These are phyloP conservation scores for Centrocercus urophasianus DNA, from an alignment of 2,113 vertebrate species.

Conservation along the genomic window DNA sequence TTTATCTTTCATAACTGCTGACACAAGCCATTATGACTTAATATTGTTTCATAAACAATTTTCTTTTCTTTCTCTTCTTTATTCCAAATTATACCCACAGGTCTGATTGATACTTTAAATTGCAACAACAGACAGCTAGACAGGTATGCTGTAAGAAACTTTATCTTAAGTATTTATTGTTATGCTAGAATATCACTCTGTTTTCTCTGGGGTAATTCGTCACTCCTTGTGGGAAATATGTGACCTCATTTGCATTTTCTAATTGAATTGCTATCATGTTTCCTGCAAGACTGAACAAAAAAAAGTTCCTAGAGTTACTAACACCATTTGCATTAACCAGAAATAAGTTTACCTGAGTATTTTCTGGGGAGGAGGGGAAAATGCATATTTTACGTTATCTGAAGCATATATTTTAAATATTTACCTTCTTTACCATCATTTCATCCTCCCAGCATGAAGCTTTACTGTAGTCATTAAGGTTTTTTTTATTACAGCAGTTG, in stretches of 20 bases:
- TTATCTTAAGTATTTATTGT: constrained; percentile 65
- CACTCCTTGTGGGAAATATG: constrained; percentile 71
- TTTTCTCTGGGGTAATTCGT: constrained; percentile 64
- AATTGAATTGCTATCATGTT: constrained; percentile 85
- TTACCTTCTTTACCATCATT: not conserved
- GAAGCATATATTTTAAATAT: not conserved
- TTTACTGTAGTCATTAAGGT: not conserved
- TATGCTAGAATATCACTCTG: constrained; percentile 44
- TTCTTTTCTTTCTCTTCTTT: not conserved
- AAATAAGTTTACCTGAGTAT: constrained; percentile 8
- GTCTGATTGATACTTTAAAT: not conserved
- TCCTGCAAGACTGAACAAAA: constrained; percentile 80
- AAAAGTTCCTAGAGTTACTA: constrained; percentile 35
- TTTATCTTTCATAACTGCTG: constrained; percentile 46
- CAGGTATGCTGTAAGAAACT: constrained; percentile 1
- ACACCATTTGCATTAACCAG: not conserved
- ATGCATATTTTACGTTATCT: not conserved
- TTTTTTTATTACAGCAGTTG: not conserved
- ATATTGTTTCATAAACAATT: constrained; percentile 31
- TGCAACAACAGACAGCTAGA: not conserved
- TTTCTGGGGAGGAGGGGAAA: not conserved
- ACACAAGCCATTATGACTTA: not conserved
- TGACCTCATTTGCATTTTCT: constrained; percentile 84
- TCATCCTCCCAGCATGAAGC: not conserved
- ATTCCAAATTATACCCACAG: constrained; percentile 47